These are phyloP conservation scores for Corythornis madagascariensis DNA, from an alignment of 2,113 vertebrate genomes.

Conservation along the genomic window DNA sequence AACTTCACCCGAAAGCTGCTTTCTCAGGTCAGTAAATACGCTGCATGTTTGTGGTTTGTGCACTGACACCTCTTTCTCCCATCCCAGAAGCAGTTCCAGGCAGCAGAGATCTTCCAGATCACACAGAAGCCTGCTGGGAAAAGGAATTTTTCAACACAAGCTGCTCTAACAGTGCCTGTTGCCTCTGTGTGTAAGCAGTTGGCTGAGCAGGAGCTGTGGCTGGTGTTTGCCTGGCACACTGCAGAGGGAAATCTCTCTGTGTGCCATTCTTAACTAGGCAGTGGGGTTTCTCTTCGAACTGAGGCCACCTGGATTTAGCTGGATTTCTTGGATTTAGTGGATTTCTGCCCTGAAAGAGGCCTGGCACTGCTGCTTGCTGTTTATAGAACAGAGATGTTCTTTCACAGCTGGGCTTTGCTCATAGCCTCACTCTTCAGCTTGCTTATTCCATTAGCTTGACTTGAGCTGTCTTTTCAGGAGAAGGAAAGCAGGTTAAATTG, in stretches of 20 bases:
- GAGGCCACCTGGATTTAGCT: neutral
- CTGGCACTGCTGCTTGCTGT: rapidly evolving
- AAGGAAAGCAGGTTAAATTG: neutral
- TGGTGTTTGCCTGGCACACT: neutral
- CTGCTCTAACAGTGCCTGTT: neutral
- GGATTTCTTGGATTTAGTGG: neutral
- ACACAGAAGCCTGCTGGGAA: neutral
- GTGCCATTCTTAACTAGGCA: neutral
- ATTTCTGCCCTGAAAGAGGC: neutral
- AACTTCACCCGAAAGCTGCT: neutral
- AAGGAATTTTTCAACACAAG: neutral
- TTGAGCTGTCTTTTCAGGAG: neutral
- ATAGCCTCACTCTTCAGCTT: neutral
- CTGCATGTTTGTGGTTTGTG: neutral
- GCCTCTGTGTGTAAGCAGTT: neutral
- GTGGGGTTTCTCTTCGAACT: neutral
- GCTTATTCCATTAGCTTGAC: neutral
- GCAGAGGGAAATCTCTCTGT: neutral
- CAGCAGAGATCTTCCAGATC: neutral
- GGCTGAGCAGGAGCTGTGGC: neutral
- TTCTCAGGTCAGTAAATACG: neutral
- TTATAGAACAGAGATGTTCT: neutral
- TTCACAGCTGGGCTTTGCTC: neutral
- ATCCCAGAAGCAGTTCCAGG: neutral
- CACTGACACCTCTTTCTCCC: neutral